These are phyloP conservation scores for Rousettus leschenaultii DNA, from an alignment of 2,113 vertebrate species.

Conservation along the genomic window DNA sequence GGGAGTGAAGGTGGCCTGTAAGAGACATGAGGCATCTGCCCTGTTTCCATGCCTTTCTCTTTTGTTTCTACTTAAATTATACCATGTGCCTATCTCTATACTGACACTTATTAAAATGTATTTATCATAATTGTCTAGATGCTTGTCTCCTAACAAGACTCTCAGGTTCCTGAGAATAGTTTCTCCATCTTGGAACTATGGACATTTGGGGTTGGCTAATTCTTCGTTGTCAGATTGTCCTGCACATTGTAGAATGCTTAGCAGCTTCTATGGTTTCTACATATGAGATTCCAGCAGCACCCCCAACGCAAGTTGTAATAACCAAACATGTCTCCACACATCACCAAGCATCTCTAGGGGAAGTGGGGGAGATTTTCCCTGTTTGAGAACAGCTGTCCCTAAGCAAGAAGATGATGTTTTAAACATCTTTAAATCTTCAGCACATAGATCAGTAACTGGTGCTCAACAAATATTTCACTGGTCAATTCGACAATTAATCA, in stretches of 20 bases:
- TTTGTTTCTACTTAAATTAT: neutral
- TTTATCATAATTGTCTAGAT: neutral
- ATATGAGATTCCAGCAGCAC: neutral
- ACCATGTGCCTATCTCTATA: neutral
- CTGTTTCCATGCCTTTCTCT: neutral
- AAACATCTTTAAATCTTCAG: neutral
- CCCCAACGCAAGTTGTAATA: neutral
- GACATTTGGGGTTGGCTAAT: neutral
- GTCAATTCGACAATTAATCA: neutral
- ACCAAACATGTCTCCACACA: neutral
- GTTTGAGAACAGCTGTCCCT: neutral
- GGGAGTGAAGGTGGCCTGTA: neutral
- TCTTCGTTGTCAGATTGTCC: neutral
- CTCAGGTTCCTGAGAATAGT: neutral
- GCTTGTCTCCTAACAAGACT: neutral
- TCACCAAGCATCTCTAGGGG: neutral
- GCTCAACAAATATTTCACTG: neutral
- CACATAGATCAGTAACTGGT: neutral
- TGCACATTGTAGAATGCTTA: neutral
- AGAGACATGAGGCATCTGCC: neutral
- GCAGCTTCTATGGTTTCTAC: neutral
- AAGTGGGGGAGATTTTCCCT: neutral
- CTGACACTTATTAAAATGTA: neutral
- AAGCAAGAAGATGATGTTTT: neutral
- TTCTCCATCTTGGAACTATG: neutral